A percentile compares a stretch with the other conserved stretches of the same genome.
Evolutionary conservation across 2,888 invertebrate species (phyloP).

Genomic region (Microdon myrmicae): DNA sequence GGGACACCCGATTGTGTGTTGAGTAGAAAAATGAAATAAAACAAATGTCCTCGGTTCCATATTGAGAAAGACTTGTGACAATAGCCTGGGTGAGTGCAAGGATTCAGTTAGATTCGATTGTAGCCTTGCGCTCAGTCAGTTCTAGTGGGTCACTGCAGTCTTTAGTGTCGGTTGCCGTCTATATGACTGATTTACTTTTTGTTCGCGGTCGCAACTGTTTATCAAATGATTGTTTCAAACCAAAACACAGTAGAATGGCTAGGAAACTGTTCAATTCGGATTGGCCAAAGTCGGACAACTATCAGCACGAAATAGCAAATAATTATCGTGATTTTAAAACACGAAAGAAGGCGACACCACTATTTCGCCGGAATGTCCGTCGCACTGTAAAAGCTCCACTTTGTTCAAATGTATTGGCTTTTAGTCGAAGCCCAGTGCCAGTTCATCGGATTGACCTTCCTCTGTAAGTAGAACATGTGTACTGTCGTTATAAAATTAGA

Average conservation of each 20-base stretch:
- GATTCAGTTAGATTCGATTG: too few relatives aligned
- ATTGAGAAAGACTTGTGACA: too few relatives aligned
- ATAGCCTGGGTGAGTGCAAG: too few relatives aligned
- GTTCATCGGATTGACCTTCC: conserved; percentile 59
- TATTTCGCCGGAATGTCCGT: conserved; percentile 9
- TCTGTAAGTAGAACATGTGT: conserved; percentile 54
- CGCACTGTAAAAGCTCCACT: conserved; percentile 18
- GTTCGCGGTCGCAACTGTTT: conserved; percentile 23
- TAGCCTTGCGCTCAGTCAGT: too few relatives aligned
- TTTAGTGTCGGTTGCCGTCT: too few relatives aligned
- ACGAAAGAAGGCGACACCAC: conserved; percentile 33
- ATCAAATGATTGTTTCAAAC: neutral
- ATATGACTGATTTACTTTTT: conserved; percentile 21
- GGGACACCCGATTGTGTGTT: too few relatives aligned
- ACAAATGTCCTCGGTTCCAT: too few relatives aligned
- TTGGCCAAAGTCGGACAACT: conserved; percentile 31
- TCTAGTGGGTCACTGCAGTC: too few relatives aligned
- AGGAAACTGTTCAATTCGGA: conserved; percentile 26
- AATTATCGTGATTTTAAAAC: conserved; percentile 62
- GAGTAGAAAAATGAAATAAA: too few relatives aligned
- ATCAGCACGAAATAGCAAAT: conserved; percentile 63
- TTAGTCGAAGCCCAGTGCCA: conserved; percentile 56
- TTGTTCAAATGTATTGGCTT: conserved; percentile 12
- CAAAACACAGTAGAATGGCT: conserved; percentile 7
- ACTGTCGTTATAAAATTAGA: too few relatives aligned